phyloP scores from a whole-genome alignment of 2,888 invertebrate species.

The Drosophila leonis region DNA sequence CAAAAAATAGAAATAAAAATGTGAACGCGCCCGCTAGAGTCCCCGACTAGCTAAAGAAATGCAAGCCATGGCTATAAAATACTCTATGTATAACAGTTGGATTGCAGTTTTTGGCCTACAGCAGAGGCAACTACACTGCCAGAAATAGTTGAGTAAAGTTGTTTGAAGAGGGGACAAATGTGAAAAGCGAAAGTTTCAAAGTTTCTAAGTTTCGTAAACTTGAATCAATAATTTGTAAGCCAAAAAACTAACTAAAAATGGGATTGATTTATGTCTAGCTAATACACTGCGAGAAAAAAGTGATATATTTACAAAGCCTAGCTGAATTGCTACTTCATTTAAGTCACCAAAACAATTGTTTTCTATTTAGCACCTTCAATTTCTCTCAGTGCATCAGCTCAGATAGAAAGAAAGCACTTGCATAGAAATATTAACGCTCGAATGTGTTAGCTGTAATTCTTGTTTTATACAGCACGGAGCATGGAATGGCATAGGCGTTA shows the following conservation, averaged over 20 bases:
- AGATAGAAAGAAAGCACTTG: conserved; percentile 33
- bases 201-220: not conserved
- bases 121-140: conserved; percentile 21
- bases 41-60: conserved; percentile 60
- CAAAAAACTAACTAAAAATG: not conserved
- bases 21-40: conserved; percentile 40
- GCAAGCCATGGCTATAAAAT: conserved; percentile 68
- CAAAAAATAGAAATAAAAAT: conserved; percentile 50
- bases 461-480: conserved; percentile 54
- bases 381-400: conserved; percentile 20
- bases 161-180: too few species aligned
- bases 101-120: conserved; percentile 61
- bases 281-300: not conserved
- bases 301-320: not conserved
- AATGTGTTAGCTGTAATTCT: conserved; percentile 80
- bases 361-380: not conserved
- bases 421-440: conserved; percentile 67
- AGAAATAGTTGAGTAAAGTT: not conserved
- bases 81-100: conserved; percentile 44
- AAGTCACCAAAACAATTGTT: not conserved
- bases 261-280: not conserved
- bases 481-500: conserved; percentile 6
- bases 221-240: conserved; percentile 2
- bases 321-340: not conserved
- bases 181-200: not conserved